phyloP scores from a whole-genome alignment of 2,888 invertebrate genomes.

The Lochmaea capreae region DNA sequence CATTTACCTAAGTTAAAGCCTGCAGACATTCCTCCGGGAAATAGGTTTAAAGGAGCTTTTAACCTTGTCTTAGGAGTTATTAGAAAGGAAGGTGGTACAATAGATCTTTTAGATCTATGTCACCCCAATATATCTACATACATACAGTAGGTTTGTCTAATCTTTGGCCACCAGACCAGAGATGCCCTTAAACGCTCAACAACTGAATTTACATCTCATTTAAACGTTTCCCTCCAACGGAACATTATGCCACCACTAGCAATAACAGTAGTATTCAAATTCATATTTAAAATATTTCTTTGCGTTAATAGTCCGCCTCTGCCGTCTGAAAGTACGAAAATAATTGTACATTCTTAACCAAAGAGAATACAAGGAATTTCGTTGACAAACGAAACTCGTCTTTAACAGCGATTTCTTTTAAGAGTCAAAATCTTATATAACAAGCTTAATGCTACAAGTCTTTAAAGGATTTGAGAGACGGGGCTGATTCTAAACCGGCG shows the following conservation, averaged over 20 bases:
- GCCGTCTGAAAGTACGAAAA: neutral
- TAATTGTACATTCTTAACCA: constrained; percentile 1
- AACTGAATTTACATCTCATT: too few species aligned
- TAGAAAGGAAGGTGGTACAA: too few species aligned
- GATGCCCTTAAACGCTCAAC: too few species aligned
- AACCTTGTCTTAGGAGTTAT: too few species aligned
- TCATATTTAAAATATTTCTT: constrained; percentile 39
- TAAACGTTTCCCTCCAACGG: too few species aligned
- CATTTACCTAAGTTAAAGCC: too few species aligned
- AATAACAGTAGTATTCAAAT: neutral
- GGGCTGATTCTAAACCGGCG: neutral
- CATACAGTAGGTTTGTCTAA: too few species aligned
- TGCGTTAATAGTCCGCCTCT: neutral
- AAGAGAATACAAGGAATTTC: neutral
- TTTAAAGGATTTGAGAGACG: constrained; percentile 4
- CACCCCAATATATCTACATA: too few species aligned
- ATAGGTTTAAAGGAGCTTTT: too few species aligned
- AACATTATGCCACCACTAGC: neutral
- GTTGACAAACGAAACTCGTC: neutral
- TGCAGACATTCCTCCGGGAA: too few species aligned
- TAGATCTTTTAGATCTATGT: too few species aligned
- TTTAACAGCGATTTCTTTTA: neutral
- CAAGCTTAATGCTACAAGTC: neutral
- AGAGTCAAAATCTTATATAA: neutral
- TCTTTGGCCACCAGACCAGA: too few species aligned